Evolutionary conservation across 30 jellyfish, hydroid and myxozoan species (phyloP), one percentile per base, ranked within the genome.

Genomic region (Chrysaora quinquecirrha): DNA sequence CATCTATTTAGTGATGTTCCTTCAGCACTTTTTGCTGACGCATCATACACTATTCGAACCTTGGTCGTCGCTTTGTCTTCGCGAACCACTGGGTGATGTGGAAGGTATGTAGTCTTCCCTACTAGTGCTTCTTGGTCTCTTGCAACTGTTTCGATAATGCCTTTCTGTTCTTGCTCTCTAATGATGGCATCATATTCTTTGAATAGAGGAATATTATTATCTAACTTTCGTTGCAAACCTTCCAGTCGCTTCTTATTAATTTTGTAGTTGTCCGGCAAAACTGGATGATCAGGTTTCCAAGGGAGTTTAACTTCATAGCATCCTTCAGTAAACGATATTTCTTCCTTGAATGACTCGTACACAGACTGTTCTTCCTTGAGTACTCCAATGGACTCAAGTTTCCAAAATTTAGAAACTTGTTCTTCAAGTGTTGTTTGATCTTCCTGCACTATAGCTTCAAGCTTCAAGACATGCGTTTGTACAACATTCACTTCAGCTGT

Each of bases 61-160:
- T 88, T 88, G 46, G 97, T 79, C 27, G 95, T 88, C 46, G 33
- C 56, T 30, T 64, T 71, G 48, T 80, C 87, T 23, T 81, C 76
- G 11, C 90, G 87, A 14, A 80, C 38, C 18, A 89, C 97, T 27
- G 95, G 87, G 25, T 89, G 90, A 70, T 89, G 90, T 11, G 87
- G 90, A 25, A 89, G 50, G 49, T 71, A 81, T 47, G 73, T 85
- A 4, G 77, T 73, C n/a, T 87, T 34, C 3, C 96, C 90, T n/a
- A 58, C 78, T 30, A 21, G 34, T 30, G 60, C 19, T 33, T 54
- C 78, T 43, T 68, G 75, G 31, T 70, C 34, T 29, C 33, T 63
- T 18, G 32, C 19, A 27, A 80, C 90, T 52, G 66, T 81, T 75
- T 89, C 95, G 43, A 89, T 80, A 4, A 80, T 62, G 31, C 86